These are phyloP conservation scores for Syngnathus rostellatus DNA, from an alignment of 2,797 vertebrate genomes.

Conservation along the genomic window DNA sequence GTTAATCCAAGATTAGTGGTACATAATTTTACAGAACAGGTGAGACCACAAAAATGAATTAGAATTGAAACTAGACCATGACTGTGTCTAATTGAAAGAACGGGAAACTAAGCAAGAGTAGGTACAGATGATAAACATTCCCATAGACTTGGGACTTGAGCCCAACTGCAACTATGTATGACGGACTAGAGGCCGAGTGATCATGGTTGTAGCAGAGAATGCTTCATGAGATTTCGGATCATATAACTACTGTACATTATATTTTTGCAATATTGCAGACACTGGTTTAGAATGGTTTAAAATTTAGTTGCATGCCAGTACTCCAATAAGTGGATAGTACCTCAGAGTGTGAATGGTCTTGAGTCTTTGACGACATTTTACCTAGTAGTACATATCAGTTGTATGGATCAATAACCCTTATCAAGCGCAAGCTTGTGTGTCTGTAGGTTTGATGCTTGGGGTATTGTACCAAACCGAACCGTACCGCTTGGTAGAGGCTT, in stretches of 20 bases:
- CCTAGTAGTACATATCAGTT: not conserved
- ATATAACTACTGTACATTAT: not conserved
- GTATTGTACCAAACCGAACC: not conserved
- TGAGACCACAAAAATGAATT: conserved; percentile 1
- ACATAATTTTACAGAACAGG: conserved; percentile 12
- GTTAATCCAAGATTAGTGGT: conserved; percentile 9
- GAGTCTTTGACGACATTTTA: not conserved
- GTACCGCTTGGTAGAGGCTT: not conserved
- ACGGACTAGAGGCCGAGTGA: conserved; percentile 4
- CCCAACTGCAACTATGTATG: not conserved
- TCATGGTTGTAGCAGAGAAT: not conserved
- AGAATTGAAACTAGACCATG: conserved; percentile 8
- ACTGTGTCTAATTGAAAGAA: conserved; percentile 10
- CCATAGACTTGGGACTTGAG: conserved; percentile 3
- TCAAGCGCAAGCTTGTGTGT: not conserved
- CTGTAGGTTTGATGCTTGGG: not conserved
- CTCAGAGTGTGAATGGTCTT: not conserved
- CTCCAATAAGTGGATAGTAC: not conserved
- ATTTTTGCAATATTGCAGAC: not conserved
- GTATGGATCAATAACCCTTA: not conserved
- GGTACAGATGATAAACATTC: conserved; percentile 2
- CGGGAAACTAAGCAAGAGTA: not conserved
- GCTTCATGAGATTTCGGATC: not conserved
- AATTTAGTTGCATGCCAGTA: not conserved
- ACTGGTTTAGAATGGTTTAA: not conserved